A percentile compares a stretch with the other conserved stretches of the same genome.
Evolutionary conservation across 2,888 invertebrate genomes (phyloP).

Genomic region (Chydorus sphaericus): DNA sequence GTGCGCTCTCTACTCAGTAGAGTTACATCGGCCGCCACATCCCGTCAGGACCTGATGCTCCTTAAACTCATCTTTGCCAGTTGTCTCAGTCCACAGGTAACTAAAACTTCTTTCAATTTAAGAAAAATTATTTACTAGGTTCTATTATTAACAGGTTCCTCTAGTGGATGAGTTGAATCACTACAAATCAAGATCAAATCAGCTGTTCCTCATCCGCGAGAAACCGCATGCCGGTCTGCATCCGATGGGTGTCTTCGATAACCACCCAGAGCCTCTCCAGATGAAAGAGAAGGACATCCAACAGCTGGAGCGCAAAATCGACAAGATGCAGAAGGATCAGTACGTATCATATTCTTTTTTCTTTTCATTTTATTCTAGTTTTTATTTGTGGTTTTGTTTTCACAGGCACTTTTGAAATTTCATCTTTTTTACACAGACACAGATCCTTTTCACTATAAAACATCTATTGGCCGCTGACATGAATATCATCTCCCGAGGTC

Average conservation of each 20-base stretch:
- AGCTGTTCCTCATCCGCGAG: constrained; percentile 66
- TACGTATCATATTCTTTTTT: too few species aligned
- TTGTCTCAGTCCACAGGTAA: constrained; percentile 91
- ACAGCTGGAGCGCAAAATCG: too few species aligned
- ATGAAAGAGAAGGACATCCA: constrained; percentile 60
- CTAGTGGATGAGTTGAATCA: constrained; percentile 85
- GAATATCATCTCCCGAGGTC: constrained; percentile 52
- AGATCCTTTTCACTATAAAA: constrained; percentile 63
- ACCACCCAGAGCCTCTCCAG: constrained; percentile 60
- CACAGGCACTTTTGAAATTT: too few species aligned
- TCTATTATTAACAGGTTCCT: too few species aligned
- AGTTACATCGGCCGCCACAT: constrained; percentile 44
- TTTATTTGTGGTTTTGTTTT: too few species aligned
- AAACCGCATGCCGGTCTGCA: constrained; percentile 83
- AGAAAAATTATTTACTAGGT: too few species aligned
- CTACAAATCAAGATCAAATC: constrained; percentile 60
- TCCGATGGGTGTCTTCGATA: constrained; percentile 77
- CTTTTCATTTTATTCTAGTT: too few species aligned
- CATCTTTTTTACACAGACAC: constrained; percentile 53
- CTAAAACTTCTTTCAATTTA: too few species aligned
- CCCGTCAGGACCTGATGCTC: constrained; percentile 49
- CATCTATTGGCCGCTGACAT: constrained; percentile 70
- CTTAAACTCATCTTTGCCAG: constrained; percentile 70
- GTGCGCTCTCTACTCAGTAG: constrained; percentile 50
- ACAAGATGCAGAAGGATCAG: too few species aligned